A percentile compares a stretch with the other conserved stretches of the same genome.
phyloP scores from a whole-genome alignment of 2,113 vertebrate species.

The Salminus brasiliensis region DNA sequence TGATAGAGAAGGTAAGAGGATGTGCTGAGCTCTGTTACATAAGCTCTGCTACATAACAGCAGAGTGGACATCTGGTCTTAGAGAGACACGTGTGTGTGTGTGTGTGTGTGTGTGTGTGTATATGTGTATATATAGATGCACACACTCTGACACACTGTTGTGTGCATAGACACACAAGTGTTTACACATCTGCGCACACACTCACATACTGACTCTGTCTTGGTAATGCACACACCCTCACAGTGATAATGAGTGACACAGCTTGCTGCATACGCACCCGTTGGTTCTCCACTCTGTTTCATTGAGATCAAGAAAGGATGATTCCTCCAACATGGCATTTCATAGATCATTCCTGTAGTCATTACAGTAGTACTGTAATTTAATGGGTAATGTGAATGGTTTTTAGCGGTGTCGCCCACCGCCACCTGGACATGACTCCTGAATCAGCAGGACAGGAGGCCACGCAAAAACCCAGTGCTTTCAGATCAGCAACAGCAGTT shows the following conservation, averaged over 20 bases:
- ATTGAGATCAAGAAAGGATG: too few relatives aligned
- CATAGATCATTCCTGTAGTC: too few relatives aligned
- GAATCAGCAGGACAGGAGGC: neutral
- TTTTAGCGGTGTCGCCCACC: too few relatives aligned
- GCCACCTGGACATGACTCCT: too few relatives aligned
- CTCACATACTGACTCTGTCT: neutral
- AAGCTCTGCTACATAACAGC: constrained; percentile 34
- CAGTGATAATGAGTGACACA: neutral
- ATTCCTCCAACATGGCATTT: too few relatives aligned
- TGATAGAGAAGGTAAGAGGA: neutral
- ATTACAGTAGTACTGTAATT: too few relatives aligned
- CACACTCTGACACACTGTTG: neutral
- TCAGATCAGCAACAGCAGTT: too few relatives aligned
- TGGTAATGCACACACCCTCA: neutral
- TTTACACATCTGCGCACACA: neutral
- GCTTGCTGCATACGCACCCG: too few relatives aligned
- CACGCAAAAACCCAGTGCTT: too few relatives aligned
- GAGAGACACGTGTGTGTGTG: neutral
- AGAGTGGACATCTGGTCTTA: constrained; percentile 37
- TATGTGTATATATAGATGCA: neutral
- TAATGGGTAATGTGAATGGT: too few relatives aligned
- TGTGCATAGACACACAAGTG: neutral
- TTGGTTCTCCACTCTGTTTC: too few relatives aligned
- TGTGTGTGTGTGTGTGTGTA: too few relatives aligned
- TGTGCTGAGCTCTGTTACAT: constrained; percentile 36